Evolutionary conservation across 1,140 invertebrate genomes (phyloP).

Genomic region (Sarcophaga peregrina): DNA sequence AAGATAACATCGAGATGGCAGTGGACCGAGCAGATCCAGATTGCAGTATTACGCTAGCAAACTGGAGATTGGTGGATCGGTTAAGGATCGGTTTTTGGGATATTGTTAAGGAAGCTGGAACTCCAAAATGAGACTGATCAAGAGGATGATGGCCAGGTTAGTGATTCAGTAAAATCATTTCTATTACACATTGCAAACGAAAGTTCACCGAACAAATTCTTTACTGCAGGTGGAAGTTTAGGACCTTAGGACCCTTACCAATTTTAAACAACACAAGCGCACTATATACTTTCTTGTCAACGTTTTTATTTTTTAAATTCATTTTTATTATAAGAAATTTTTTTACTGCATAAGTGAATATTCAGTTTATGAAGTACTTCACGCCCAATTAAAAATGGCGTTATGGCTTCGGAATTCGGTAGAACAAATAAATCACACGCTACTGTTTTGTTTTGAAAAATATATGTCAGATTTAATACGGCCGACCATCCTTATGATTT

Average conservation of each 20-base stretch:
- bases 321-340: slow-evolving; percentile 34
- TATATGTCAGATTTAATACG: not conserved
- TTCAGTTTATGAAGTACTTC: slow-evolving; percentile 27
- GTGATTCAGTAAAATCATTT: not conserved
- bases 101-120: too few species aligned
- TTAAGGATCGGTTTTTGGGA: too few species aligned
- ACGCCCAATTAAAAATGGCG: slow-evolving; percentile 16
- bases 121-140: too few species aligned
- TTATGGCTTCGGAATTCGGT: not conserved
- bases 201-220: not conserved
- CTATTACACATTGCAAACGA: not conserved
- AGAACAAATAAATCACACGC: not conserved
- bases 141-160: too few species aligned
- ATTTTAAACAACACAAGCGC: not conserved
- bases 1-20: too few species aligned
- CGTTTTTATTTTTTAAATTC: not conserved
- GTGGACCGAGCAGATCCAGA: too few species aligned
- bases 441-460: slow-evolving; percentile 5
- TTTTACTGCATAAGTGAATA: slow-evolving; percentile 14
- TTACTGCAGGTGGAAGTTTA: not conserved
- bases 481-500: too few species aligned
- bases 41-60: too few species aligned
- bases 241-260: not conserved
- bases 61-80: too few species aligned
- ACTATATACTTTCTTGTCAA: not conserved